A percentile compares a stretch with the other conserved stretches of the same genome.
phyloP scores from a whole-genome alignment of 1,140 invertebrate species.

The Nasonia vitripennis region DNA sequence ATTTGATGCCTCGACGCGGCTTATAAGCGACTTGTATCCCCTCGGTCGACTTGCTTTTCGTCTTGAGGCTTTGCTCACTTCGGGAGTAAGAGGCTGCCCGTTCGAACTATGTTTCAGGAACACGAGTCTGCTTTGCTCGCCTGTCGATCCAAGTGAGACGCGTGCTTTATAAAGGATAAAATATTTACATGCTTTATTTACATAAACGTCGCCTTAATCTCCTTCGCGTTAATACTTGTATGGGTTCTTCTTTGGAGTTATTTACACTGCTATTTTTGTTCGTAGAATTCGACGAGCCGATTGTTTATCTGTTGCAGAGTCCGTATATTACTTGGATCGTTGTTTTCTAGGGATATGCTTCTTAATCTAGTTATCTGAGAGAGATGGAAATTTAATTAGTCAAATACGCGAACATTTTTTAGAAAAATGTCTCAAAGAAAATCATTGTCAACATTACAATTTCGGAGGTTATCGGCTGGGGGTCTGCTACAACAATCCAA shows the following conservation, averaged over 20 bases:
- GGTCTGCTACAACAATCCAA: constrained; percentile 5
- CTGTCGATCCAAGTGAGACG: neutral
- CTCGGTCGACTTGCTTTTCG: constrained; percentile 34
- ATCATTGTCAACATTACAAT: constrained; percentile 14
- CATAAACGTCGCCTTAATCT: no score
- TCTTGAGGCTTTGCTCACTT: neutral
- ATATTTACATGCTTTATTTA: no score
- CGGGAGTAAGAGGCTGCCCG: neutral
- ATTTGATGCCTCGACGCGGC: constrained; percentile 13
- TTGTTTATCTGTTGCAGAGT: neutral
- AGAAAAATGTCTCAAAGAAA: neutral
- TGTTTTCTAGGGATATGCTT: neutral
- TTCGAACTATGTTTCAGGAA: constrained; percentile 4
- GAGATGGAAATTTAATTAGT: neutral
- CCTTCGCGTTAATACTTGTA: no score
- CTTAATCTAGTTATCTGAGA: neutral
- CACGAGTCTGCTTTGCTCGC: neutral
- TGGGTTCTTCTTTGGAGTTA: neutral
- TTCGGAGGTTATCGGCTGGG: neutral
- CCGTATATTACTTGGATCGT: neutral
- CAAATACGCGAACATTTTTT: neutral
- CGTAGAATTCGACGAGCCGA: constrained; percentile 14
- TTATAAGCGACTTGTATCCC: constrained; percentile 14
- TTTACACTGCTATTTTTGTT: neutral
- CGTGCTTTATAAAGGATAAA: no score